Percentiles rank a stretch among this genome's conserved stretches.
Evolutionary conservation across 1,140 invertebrate genomes (phyloP).

Genomic region (Protaetia brevitarsis): DNA sequence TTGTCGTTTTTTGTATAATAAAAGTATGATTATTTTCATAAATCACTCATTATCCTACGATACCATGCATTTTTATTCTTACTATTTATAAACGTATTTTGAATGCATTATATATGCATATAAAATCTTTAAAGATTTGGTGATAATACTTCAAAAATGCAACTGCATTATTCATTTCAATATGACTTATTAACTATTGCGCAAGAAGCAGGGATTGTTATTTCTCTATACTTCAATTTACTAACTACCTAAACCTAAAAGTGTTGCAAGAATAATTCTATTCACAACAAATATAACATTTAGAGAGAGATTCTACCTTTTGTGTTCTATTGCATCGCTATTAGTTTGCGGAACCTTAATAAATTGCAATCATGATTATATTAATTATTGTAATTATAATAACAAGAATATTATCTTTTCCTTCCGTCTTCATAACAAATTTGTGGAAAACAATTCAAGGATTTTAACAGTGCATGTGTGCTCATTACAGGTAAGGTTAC

Average conservation of each 20-base stretch:
- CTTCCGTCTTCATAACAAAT: background rate
- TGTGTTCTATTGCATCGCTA: slow-evolving; percentile 16
- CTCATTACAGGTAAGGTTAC: too few relatives aligned
- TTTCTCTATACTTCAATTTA: background rate
- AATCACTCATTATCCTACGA: too few relatives aligned
- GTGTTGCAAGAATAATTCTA: background rate
- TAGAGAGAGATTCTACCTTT: background rate
- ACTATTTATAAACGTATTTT: too few relatives aligned
- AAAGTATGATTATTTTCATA: too few relatives aligned
- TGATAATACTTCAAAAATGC: background rate
- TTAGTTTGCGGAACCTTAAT: background rate
- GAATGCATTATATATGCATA: too few relatives aligned
- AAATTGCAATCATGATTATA: background rate
- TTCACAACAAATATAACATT: background rate
- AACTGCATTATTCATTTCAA: background rate
- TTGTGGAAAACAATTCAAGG: background rate
- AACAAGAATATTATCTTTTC: background rate
- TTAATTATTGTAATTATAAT: background rate
- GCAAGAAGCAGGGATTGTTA: background rate
- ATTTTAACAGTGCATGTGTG: too few relatives aligned
- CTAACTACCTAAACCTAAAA: background rate
- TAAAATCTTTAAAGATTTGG: too few relatives aligned
- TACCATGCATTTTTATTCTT: too few relatives aligned
- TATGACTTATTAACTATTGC: background rate
- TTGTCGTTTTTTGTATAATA: too few relatives aligned